These are phyloP conservation scores for Brevimyrus niger DNA, from an alignment of 2,113 vertebrate species.

Conservation along the genomic window DNA sequence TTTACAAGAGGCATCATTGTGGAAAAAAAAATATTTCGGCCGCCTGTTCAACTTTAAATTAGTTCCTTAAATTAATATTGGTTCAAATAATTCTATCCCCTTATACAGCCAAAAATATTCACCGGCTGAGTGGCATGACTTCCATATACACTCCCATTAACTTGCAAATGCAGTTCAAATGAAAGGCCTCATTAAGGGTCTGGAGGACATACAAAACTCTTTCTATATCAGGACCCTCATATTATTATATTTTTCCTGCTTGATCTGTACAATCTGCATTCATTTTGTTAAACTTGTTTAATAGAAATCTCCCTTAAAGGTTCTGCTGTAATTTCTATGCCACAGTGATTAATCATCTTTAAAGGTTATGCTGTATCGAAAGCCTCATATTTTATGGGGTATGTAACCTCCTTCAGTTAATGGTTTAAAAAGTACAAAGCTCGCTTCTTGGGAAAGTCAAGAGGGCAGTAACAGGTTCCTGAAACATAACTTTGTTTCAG, in stretches of 20 bases:
- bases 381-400: not conserved
- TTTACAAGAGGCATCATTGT: no score
- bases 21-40: no score
- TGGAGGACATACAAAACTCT: not conserved
- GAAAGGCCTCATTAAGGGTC: not conserved
- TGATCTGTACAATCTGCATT: not conserved
- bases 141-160: not conserved
- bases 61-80: not conserved
- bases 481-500: not conserved
- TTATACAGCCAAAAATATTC: not conserved
- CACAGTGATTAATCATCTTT: constrained; percentile 4
- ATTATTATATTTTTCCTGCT: not conserved
- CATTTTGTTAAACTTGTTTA: not conserved
- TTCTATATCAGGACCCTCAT: not conserved
- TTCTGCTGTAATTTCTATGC: not conserved
- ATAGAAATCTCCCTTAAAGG: not conserved
- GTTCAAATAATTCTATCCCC: not conserved
- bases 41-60: not conserved
- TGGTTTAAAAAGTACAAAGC: not conserved
- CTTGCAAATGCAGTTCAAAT: not conserved
- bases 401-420: not conserved
- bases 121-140: not conserved
- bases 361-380: not conserved
- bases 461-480: constrained; percentile 8
- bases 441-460: not conserved